Evolutionary conservation across 1,140 invertebrate genomes (phyloP).

Genomic region (Cylas formicarius): DNA sequence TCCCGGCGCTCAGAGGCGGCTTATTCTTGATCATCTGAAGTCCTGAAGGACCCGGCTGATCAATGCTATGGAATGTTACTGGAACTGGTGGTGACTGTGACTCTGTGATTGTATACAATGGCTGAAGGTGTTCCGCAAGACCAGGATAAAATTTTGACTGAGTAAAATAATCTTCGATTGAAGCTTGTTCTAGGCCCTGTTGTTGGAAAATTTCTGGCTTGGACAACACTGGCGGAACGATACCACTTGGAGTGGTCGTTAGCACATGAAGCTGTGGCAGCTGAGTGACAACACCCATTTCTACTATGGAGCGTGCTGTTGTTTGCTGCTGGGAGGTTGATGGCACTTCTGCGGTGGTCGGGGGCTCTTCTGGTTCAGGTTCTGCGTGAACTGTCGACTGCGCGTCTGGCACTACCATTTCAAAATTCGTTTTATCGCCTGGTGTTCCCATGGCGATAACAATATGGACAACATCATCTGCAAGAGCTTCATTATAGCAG

Average conservation of each 20-base stretch:
- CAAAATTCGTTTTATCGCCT: conserved; percentile 38
- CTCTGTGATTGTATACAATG: too few relatives aligned
- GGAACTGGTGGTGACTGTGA: too few relatives aligned
- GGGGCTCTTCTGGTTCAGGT: too few relatives aligned
- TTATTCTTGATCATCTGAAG: conserved; percentile 34
- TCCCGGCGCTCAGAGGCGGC: conserved; percentile 11
- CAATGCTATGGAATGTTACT: conserved; percentile 28
- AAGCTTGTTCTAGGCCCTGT: conserved; percentile 29
- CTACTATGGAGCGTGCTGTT: conserved; percentile 12
- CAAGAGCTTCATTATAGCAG: too few relatives aligned
- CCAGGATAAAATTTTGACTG: conserved; percentile 32
- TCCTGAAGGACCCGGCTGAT: conserved; percentile 37
- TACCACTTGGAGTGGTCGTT: background rate
- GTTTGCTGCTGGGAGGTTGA: background rate
- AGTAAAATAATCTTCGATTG: conserved; percentile 18
- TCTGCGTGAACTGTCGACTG: too few relatives aligned
- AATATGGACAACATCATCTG: conserved; percentile 41
- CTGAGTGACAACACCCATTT: conserved; percentile 29
- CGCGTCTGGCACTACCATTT: conserved; percentile 28
- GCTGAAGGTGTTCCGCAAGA: conserved; percentile 18
- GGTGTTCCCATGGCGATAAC: conserved; percentile 43
- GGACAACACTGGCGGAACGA: conserved; percentile 12
- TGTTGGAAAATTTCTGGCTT: conserved; percentile 21
- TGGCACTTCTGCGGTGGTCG: background rate
- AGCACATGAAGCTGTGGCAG: conserved; percentile 21